Evolutionary conservation across 2,888 invertebrate species (phyloP).

Genomic region (Melanchra persicariae): DNA sequence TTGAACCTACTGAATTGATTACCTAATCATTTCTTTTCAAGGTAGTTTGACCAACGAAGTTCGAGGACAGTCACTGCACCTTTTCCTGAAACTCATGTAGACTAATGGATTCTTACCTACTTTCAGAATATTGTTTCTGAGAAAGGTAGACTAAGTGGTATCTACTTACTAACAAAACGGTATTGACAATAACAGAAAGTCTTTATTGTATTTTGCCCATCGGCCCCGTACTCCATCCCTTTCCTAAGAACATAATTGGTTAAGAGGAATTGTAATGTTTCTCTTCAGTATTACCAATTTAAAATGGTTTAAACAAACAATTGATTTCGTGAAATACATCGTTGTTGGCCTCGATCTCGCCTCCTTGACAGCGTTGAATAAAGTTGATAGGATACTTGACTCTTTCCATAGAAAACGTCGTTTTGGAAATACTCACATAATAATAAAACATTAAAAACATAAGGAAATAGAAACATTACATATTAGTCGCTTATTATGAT

Average conservation of each 20-base stretch:
- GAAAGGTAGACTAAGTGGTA: conserved; percentile 8
- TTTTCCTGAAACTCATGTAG: background rate
- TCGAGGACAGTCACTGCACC: conserved; percentile 1
- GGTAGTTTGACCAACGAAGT: background rate
- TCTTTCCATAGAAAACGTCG: background rate
- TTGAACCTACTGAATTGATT: background rate
- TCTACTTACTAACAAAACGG: background rate
- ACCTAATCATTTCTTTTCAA: background rate
- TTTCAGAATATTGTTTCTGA: conserved; percentile 16
- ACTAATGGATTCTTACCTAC: conserved; percentile 5
- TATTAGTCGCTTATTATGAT: background rate
- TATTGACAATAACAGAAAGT: background rate
- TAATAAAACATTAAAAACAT: background rate
- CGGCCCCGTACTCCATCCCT: background rate
- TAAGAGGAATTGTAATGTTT: conserved; percentile 12
- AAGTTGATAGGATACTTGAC: background rate
- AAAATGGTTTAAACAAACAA: background rate
- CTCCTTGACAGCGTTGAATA: background rate
- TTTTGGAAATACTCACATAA: background rate
- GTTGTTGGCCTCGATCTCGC: background rate
- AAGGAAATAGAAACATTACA: background rate
- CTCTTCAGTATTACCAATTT: background rate
- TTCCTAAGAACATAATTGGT: background rate
- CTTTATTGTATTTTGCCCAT: background rate
- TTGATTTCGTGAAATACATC: background rate